Base-by-base conservation (phyloP, 2,888 invertebrate genomes). In the Oligia latruncula region DNA sequence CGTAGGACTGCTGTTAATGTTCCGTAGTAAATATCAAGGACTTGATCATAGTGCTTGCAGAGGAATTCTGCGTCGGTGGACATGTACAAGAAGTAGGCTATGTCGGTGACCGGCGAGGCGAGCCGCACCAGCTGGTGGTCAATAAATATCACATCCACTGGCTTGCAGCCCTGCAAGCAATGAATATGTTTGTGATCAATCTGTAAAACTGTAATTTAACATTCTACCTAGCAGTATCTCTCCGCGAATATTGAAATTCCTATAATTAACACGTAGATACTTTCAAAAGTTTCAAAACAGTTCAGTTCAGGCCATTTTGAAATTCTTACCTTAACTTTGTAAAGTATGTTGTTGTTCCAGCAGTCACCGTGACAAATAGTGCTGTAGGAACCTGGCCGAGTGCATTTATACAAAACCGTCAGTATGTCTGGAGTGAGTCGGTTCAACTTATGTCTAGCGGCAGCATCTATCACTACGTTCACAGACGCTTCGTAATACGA, bases 301-400 rank as follows among this genome's bases (percentile, higher is more conserved):
- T 66, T 62, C 5, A 0, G 49, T 55, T 71, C 1, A 66, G 6
- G 60, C 6, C 55, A 46, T 70, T 23, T 62, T 8, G 2, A 35
- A 35, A 8, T 62, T 52, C 84, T 91, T 90, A 95, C 96, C 92
- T 91, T 89, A 87, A 94, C 92, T 88, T 94, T 94, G 79, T 91
- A 95, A 6, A 94, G 29, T 67, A 94, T 90, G 79, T 95, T 96
- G 85, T 95, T 95, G 81, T 91, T 94, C 96, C 95, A 96, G 88
- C 94, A 94, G 84, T 96, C 95, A n/a, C 93, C 94, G 75, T 96
- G 96, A 87, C 95, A 95, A 87, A 96, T 91, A 62, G 90, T 88
- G 74, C 93, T 93, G 75, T 93, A 92, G 35, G 87, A 77, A 68
- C 89, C 88, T 49, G 92, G 88, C 78, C 88, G 90, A 17, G 93